Evolutionary conservation across 2,797 vertebrate genomes (phyloP).

Genomic region (Discoglossus pictus): DNA sequence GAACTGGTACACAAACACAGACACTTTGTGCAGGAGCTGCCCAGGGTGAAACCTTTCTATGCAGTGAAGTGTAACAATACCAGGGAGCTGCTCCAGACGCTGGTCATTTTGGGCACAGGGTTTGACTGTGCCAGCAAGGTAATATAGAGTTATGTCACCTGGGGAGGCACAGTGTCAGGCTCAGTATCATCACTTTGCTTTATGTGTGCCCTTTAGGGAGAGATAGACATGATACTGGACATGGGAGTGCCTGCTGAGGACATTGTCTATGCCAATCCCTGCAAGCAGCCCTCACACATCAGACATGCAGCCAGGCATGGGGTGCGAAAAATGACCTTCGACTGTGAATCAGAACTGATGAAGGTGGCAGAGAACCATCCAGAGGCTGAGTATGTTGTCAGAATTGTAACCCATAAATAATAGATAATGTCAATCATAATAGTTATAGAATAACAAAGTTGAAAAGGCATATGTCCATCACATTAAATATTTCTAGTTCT

Average conservation of each 20-base stretch:
- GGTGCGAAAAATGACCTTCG: slow-evolving; percentile 59
- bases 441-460: not conserved
- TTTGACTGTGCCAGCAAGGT: slow-evolving; percentile 65
- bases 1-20: slow-evolving; percentile 40
- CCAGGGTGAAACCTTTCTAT: slow-evolving; percentile 72
- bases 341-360: slow-evolving; percentile 57
- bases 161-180: not conserved
- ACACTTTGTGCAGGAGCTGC: slow-evolving; percentile 51
- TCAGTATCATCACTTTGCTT: too few species aligned
- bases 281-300: slow-evolving; percentile 57
- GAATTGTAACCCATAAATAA: too few species aligned
- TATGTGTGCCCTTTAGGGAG: slow-evolving; percentile 49
- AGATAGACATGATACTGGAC: slow-evolving; percentile 56
- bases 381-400: not conserved
- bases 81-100: slow-evolving; percentile 41
- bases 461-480: too few species aligned
- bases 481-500: too few species aligned
- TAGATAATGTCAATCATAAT: not conserved
- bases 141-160: not conserved
- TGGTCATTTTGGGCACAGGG: slow-evolving; percentile 52
- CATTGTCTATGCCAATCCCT: slow-evolving; percentile 60
- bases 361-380: slow-evolving; percentile 55
- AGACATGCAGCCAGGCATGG: slow-evolving; percentile 50
- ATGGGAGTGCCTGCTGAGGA: slow-evolving; percentile 51
- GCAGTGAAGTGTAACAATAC: slow-evolving; percentile 56